Percentiles rank a stretch among this genome's conserved stretches.
Evolutionary conservation across 2,888 invertebrate species (phyloP).

Genomic region (Teleiodes luculella): DNA sequence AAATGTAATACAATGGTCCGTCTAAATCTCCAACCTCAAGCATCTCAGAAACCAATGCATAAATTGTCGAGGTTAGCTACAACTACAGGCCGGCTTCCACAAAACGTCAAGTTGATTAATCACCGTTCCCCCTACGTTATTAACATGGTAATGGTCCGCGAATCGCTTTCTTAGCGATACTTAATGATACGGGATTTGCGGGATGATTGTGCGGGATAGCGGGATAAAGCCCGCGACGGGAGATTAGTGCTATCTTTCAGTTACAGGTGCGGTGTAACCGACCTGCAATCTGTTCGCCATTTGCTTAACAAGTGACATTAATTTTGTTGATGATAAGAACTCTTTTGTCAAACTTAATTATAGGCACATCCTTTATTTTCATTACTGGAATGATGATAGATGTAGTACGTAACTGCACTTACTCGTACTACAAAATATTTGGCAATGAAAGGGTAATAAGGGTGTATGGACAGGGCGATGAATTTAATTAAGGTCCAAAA

Average conservation of each 20-base stretch:
- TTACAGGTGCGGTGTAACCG: constrained; percentile 40
- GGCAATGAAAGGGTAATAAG: not conserved
- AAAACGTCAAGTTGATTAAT: constrained; percentile 75
- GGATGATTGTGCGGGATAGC: constrained; percentile 59
- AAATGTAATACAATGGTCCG: constrained; percentile 19
- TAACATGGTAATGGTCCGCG: constrained; percentile 77
- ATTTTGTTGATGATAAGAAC: not conserved
- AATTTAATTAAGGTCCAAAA: not conserved
- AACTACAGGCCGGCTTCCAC: constrained; percentile 38
- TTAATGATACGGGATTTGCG: constrained; percentile 75
- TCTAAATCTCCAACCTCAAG: constrained; percentile 40
- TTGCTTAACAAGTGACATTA: constrained; percentile 1
- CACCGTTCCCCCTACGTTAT: constrained; percentile 70
- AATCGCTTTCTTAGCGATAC: constrained; percentile 77
- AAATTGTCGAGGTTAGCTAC: constrained; percentile 58
- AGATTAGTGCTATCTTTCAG: constrained; percentile 52
- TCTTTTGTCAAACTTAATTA: not conserved
- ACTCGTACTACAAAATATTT: not conserved
- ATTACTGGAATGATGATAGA: too few species aligned
- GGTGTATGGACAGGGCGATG: constrained; percentile 3
- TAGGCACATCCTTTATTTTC: too few species aligned
- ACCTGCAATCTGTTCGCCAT: not conserved
- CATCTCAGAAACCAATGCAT: constrained; percentile 65
- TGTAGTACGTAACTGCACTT: too few species aligned
- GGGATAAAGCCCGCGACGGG: constrained; percentile 33